These are phyloP conservation scores for Acrobasis consociella DNA, from an alignment of 2,888 invertebrate genomes.

Conservation along the genomic window DNA sequence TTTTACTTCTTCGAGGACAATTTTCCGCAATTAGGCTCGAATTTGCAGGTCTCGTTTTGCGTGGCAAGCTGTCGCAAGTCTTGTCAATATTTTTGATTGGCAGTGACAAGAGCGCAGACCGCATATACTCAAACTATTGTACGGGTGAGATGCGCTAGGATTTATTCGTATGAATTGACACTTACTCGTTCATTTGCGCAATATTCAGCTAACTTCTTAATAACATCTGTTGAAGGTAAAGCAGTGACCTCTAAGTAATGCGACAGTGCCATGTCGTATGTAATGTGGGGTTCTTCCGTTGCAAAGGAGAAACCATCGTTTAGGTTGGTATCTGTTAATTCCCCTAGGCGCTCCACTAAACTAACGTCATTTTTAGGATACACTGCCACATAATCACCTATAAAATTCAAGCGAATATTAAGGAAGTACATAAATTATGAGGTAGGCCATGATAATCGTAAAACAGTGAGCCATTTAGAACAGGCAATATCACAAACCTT, in stretches of 20 bases:
- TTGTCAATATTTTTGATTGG: too few species aligned
- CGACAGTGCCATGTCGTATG: slow-evolving; percentile 96
- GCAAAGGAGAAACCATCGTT: slow-evolving; percentile 95
- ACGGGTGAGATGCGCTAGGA: too few species aligned
- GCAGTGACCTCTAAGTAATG: slow-evolving; percentile 98
- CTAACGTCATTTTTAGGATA: slow-evolving; percentile 95
- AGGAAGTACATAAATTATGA: not conserved
- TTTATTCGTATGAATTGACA: not conserved
- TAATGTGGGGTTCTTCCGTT: slow-evolving; percentile 97
- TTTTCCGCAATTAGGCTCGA: too few species aligned
- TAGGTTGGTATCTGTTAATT: slow-evolving; percentile 89
- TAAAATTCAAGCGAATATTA: not conserved
- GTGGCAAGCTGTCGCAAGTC: too few species aligned
- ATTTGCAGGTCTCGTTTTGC: too few species aligned
- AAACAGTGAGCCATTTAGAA: too few species aligned
- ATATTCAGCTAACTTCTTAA: slow-evolving; percentile 97
- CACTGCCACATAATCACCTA: slow-evolving; percentile 98
- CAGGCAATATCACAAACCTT: too few species aligned
- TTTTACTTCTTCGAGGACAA: too few species aligned
- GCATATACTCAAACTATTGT: too few species aligned
- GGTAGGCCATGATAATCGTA: slow-evolving; percentile 18
- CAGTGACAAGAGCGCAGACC: too few species aligned
- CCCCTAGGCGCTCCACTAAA: slow-evolving; percentile 92
- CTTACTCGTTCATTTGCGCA: slow-evolving; percentile 88
- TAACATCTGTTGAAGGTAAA: slow-evolving; percentile 96